A percentile compares a stretch with the other conserved stretches of the same genome.
phyloP scores from a whole-genome alignment of 2,888 invertebrate genomes.

The Cerastis rubricosa region DNA sequence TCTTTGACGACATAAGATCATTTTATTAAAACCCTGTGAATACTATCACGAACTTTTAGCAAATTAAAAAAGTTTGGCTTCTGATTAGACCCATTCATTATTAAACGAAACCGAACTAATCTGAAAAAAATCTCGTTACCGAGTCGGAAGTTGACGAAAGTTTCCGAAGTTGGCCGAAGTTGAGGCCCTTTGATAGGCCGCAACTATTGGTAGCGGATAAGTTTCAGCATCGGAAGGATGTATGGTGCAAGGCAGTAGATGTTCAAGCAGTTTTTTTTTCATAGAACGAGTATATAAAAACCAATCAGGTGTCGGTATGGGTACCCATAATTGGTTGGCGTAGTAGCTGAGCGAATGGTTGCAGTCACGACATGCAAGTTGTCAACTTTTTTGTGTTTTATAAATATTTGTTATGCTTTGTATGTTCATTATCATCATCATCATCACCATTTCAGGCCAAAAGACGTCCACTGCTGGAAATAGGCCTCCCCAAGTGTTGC shows the following conservation, averaged over 20 bases:
- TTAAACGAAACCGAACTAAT: slow-evolving; percentile 74
- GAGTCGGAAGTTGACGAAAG: slow-evolving; percentile 70
- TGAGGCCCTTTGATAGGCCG: slow-evolving; percentile 71
- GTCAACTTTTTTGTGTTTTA: no score
- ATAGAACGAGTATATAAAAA: no score
- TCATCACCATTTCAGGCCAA: no score
- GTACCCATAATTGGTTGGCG: neutral
- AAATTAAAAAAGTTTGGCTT: slow-evolving; percentile 72
- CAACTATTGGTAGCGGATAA: slow-evolving; percentile 81
- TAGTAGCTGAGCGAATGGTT: no score
- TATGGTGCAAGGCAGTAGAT: slow-evolving; percentile 65
- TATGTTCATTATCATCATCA: no score
- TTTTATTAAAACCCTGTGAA: slow-evolving; percentile 57
- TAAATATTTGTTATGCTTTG: no score
- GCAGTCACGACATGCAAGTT: no score
- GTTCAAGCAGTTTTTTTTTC: neutral
- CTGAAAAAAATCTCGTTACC: slow-evolving; percentile 79
- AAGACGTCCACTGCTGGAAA: no score
- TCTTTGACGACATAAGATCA: slow-evolving; percentile 44
- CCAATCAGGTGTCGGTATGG: neutral
- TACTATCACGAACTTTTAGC: slow-evolving; percentile 57
- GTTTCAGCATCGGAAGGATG: slow-evolving; percentile 71
- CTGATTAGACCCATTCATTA: slow-evolving; percentile 78
- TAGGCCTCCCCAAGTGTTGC: no score
- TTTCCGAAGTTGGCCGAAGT: slow-evolving; percentile 63